Evolutionary conservation across 2,113 vertebrate genomes (phyloP), one percentile per base, ranked within the genome.

Genomic region (Panthera leo): DNA sequence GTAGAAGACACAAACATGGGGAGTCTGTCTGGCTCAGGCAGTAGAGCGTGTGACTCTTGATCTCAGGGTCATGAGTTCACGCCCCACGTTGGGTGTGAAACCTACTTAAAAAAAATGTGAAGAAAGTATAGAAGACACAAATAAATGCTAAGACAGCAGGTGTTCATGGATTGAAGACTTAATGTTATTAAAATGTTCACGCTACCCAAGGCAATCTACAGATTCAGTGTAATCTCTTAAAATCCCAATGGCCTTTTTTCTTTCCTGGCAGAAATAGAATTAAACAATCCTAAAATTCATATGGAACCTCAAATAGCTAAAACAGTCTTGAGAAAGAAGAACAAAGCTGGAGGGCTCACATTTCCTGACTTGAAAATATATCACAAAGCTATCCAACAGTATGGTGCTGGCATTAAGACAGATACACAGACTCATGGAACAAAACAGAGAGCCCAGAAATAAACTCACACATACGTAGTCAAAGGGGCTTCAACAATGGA

Each of bases 241-340:
- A 89, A 71, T 91, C 85, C 5, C 2, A 82, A 18, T 25, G 31
- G 53, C 34, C 71, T 80, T 58, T 39, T 84, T 67, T 61, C 29
- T 53, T 25, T 48, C 58, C 3, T 21, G 55, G 58, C 34, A 70
- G 71, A 85, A 85, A 95, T 61, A 68, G 23, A 76, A 78, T 78
- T 67, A 86, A 25, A 48, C 19, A 91, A 91, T 45, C 58, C 4
- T 91, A 78, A 34, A 61, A 91, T 95, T 91, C 61, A 85, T 48
- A 78, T 36, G 71, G 51, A 85, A 76, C 78, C 8, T 8, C 23
- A 48, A 68, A 79, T 25, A 70, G 36, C 71, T 58, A 91, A 61
- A 85, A 91, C 12, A 85, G 31, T 18, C 88, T 85, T 70, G 31
- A 70, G 80, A 85, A 85, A 95, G 73, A 85, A 85, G 29, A 90